Base-by-base conservation (phyloP, 2,797 vertebrate genomes). In the Lemur catta region DNA sequence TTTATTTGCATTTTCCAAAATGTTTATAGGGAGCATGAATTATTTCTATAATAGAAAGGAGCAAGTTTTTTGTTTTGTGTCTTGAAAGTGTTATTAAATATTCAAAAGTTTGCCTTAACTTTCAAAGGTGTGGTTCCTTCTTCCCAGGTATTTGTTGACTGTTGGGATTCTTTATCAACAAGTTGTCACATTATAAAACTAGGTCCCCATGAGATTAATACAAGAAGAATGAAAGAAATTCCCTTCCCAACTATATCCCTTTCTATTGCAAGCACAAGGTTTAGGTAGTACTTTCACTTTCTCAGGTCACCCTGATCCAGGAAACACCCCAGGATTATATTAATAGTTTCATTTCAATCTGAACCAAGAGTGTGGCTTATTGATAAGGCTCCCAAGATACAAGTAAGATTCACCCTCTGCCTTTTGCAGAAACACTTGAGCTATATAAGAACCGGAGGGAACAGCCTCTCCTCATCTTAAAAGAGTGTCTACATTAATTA, bases 401-500 rank as follows among this genome's bases (percentile, higher is more conserved):
- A n/a, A 7, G 9, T 61, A 2, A 82, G 33, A 80, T 28, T 22
- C 9, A 67, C 59, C 28, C 18, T 95, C 61, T 59, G 41, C 33
- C 59, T 59, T 71, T 91, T 86, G 4, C 33, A 87, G 33, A 82
- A 91, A 74, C 33, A 41, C 26, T 41, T 80, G 33, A 43, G 50
- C 14, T 94, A 10, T 63, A 65, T 67, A 65, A 74, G 89, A 89
- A 67, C 48, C 13, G 72, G 63, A 94, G 48, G 55, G 55, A 72
- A 71, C 12, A 81, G 61, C 41, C 24, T 85, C 7, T 74, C 61
- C 43, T 95, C 65, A 67, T 78, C 80, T 78, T 91, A 4, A 80
- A 93, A 81, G 65, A 93, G 67, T 43, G 95, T 92, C 91, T 94
- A 69, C 71, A 52, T 89, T 88, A 84, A 57, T 89, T 90, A 80